Evolutionary conservation across 1,140 invertebrate genomes (phyloP).

Genomic region (Aphidius gifuensis): DNA sequence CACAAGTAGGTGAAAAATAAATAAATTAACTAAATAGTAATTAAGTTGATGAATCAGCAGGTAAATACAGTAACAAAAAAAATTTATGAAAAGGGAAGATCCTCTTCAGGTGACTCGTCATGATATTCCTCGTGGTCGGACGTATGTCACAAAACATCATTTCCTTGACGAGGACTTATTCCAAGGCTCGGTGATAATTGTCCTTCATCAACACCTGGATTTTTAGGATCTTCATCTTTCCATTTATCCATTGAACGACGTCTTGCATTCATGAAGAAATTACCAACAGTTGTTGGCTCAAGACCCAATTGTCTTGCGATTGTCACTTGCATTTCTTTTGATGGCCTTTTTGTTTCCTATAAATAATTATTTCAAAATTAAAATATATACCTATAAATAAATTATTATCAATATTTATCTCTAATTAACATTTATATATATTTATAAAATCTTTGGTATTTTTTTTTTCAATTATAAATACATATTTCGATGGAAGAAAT

Average conservation of each 20-base stretch:
- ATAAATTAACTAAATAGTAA: too few relatives aligned
- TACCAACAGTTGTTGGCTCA: conserved; percentile 97
- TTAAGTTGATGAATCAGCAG: conserved; percentile 9
- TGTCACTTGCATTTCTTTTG: conserved; percentile 99
- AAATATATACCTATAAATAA: conserved; percentile 31
- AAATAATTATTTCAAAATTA: conserved; percentile 2
- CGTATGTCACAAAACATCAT: conserved; percentile 56
- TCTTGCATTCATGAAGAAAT: conserved; percentile 99
- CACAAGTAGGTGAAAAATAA: background rate
- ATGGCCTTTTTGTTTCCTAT: conserved; percentile 98
- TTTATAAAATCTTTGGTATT: background rate
- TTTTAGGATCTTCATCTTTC: conserved; percentile 84
- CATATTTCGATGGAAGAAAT: background rate
- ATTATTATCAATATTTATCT: background rate
- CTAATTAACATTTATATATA: too few relatives aligned
- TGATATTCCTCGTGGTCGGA: conserved; percentile 57
- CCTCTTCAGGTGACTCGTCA: conserved; percentile 53
- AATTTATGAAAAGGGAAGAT: conserved; percentile 52
- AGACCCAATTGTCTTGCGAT: conserved; percentile 96
- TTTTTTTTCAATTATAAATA: conserved; percentile 19
- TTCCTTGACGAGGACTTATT: conserved; percentile 50
- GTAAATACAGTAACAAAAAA: conserved; percentile 16
- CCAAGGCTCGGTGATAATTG: conserved; percentile 53
- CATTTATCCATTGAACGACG: conserved; percentile 98
- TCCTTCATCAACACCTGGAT: conserved; percentile 49